Evolutionary conservation across 2,888 invertebrate genomes (phyloP), one percentile per base, ranked within the genome.

Genomic region (Pandemis cinnamomeana): DNA sequence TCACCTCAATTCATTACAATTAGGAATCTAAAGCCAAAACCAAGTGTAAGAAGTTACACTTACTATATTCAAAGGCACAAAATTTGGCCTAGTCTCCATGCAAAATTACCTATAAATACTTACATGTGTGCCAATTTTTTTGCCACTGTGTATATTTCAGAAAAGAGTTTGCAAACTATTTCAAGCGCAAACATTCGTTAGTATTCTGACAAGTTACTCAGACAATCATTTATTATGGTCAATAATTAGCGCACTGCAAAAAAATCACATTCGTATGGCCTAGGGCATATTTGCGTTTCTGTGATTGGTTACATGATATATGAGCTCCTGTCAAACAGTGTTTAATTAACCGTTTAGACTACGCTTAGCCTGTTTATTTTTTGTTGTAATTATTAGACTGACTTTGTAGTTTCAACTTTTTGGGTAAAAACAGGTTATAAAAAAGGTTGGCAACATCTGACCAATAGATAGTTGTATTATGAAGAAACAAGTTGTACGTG

Each of bases 241-340:
- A 44, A 69, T 64, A 70, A 73, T 73, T 64, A 69, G 42, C 41
- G 13, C 48, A 66, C 15, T 51, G 73, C 73, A 70, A 73, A 70
- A 72, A 73, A 70, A 10, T 63, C 55, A 63, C 69, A 70, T 70
- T 55, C 72, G 51, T 69, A 73, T 44, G 60, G 73, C 73, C 73
- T 61, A 51, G 69, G 60, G 73, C 60, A 15, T 73, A 60, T 73
- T 73, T 73, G 64, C 58, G 63, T 73, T 70, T 53, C 72, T 53
- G 48, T 42, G 69, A 70, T 73, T 69, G 60, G 69, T 66, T 73
- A 51, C 27, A 53, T 73, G 64, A 73, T 73, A 44, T 61, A 69
- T 73, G 64, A 61, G 51, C 13, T 53, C 42, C 58, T 20, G 68
- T 70, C 60, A 11, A 71, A 69, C 55, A 62, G 61, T 61, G 51